A percentile compares a stretch with the other conserved stretches of the same genome.
Conservation (phyloP, 1,140 invertebrate species). For the Sipha flava region DNA sequence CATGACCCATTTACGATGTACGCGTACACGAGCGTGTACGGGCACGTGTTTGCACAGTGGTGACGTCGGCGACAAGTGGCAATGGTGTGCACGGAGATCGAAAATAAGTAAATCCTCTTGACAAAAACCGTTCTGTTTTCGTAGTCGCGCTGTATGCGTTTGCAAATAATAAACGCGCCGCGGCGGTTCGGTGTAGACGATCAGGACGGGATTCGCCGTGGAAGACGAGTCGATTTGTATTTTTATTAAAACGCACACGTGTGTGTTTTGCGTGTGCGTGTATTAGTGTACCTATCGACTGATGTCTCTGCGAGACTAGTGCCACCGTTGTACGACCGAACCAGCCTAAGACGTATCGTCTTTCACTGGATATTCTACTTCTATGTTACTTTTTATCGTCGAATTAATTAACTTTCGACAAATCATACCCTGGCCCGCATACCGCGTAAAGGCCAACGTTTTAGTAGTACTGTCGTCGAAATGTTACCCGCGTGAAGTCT, state of each 20-base stretch:
- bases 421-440: background rate
- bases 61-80: too few relatives aligned
- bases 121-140: too few relatives aligned
- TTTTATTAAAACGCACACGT: too few relatives aligned
- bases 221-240: background rate
- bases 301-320: background rate
- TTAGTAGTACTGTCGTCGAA: background rate
- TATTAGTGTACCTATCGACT: background rate
- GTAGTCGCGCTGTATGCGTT: too few relatives aligned
- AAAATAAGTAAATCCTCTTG: too few relatives aligned
- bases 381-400: background rate
- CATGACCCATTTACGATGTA: too few relatives aligned
- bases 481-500: too few relatives aligned
- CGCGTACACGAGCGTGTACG: too few relatives aligned
- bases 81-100: too few relatives aligned
- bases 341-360: background rate
- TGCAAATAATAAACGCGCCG: too few relatives aligned
- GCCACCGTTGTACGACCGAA: background rate
- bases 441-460: background rate
- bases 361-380: slow-evolving; percentile 16
- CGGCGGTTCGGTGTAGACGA: too few relatives aligned
- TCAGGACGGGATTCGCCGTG: background rate
- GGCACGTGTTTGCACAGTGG: too few relatives aligned
- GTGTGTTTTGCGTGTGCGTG: background rate
- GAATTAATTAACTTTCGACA: background rate